Evolutionary conservation across 2,797 vertebrate genomes (phyloP).

Genomic region (Synanceia verrucosa): DNA sequence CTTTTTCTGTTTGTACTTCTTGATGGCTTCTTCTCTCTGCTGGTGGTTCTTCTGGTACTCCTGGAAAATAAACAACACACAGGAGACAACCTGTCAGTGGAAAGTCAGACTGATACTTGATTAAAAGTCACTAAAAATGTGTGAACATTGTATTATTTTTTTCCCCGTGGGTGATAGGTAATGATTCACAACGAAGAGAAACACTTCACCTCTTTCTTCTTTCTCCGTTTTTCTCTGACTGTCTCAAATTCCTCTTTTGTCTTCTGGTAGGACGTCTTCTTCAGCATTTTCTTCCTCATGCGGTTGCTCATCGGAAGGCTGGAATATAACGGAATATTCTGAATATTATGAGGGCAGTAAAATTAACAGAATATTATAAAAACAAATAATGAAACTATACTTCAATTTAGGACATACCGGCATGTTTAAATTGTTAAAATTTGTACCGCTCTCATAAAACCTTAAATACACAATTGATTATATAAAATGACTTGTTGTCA

Average conservation of each 20-base stretch:
- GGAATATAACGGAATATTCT: background rate
- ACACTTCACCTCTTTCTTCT: constrained; percentile 88
- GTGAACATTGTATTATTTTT: background rate
- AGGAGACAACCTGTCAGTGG: background rate
- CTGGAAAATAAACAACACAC: constrained; percentile 71
- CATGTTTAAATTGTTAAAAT: too few relatives aligned
- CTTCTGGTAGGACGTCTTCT: constrained; percentile 91
- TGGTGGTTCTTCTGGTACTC: constrained; percentile 85
- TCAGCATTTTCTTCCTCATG: constrained; percentile 80
- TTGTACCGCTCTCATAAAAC: too few relatives aligned
- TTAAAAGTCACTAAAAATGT: background rate
- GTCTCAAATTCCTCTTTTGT: constrained; percentile 91
- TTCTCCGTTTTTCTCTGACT: constrained; percentile 79
- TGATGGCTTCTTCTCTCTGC: constrained; percentile 88
- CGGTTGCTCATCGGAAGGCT: constrained; percentile 76
- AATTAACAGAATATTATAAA: fast-evolving
- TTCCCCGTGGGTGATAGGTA: background rate
- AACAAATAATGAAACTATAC: background rate
- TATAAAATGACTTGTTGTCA: too few relatives aligned
- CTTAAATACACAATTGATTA: too few relatives aligned
- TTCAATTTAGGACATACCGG: background rate
- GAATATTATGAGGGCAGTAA: background rate
- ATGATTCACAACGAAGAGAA: background rate
- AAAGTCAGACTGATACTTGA: background rate
- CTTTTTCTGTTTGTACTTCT: constrained; percentile 92